A percentile compares a stretch with the other conserved stretches of the same genome.
phyloP scores from a whole-genome alignment of 23 tunicate species.

The Corella eumyota region DNA sequence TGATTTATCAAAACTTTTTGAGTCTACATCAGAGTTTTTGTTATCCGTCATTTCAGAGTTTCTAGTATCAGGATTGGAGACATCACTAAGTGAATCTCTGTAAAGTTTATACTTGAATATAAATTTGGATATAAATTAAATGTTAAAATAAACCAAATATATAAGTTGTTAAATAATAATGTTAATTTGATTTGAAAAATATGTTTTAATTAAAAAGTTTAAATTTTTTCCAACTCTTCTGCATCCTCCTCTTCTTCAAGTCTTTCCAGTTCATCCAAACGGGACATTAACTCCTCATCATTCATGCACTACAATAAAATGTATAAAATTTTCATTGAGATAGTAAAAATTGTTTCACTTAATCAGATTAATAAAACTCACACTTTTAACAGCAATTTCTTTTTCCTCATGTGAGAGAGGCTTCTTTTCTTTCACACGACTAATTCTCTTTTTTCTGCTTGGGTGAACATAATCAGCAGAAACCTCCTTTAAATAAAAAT shows the following conservation, averaged over 20 bases:
- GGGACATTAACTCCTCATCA: slow-evolving; percentile 35
- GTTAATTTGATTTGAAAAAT: too few species aligned
- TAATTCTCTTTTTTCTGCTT: slow-evolving; percentile 42
- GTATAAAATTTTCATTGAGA: neutral
- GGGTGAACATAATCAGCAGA: slow-evolving; percentile 63
- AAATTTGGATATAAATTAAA: too few species aligned
- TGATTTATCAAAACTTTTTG: too few species aligned
- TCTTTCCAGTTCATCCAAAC: slow-evolving; percentile 61
- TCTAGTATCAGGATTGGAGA: too few species aligned
- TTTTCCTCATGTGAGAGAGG: neutral
- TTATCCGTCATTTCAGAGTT: too few species aligned
- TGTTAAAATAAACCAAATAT: too few species aligned
- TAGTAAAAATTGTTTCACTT: neutral
- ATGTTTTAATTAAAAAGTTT: too few species aligned
- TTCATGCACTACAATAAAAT: slow-evolving; percentile 1
- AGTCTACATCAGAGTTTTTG: too few species aligned
- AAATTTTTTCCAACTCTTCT: slow-evolving; percentile 7
- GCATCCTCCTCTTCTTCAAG: slow-evolving; percentile 59
- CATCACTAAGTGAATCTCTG: too few species aligned
- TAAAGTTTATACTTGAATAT: too few species aligned
- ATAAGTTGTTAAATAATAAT: too few species aligned
- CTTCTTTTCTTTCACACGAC: slow-evolving; percentile 28
- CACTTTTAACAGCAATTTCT: neutral
- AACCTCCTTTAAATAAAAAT: slow-evolving; percentile 20
- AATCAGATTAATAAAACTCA: too few species aligned